Conservation (phyloP, 2,113 vertebrate species). For the Mystacornis crossleyi region DNA sequence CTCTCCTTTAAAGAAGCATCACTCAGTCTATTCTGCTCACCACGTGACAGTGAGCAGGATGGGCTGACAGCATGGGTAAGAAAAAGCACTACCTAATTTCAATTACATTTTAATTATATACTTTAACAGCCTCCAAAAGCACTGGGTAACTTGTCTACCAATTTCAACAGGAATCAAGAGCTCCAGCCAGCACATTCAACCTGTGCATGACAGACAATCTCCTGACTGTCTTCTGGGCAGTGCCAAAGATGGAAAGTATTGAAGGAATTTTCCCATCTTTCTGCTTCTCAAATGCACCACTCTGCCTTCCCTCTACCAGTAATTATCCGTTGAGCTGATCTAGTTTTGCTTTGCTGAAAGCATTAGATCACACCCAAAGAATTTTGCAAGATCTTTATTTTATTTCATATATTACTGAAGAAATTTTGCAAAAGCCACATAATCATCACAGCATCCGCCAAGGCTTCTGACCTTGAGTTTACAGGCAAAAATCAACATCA, state of each 20-base stretch:
- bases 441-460: background rate
- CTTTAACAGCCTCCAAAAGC: background rate
- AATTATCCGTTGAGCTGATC: background rate
- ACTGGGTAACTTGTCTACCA: background rate
- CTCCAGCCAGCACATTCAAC: background rate
- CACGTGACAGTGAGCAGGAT: background rate
- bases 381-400: background rate
- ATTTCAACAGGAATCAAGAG: background rate
- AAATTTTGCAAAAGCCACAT: background rate
- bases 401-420: background rate
- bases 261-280: background rate
- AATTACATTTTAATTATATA: background rate
- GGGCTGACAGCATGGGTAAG: background rate
- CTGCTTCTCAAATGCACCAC: background rate
- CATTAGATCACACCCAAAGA: background rate
- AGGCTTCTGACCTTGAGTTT: background rate
- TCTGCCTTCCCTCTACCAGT: background rate
- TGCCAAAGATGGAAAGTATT: background rate
- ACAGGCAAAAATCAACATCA: background rate
- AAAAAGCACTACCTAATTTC: background rate
- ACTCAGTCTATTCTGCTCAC: background rate
- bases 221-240: background rate
- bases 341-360: background rate
- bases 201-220: background rate
- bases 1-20: background rate